Evolutionary conservation across 2,797 vertebrate genomes (phyloP).

Genomic region (Tokudaia tokunoshimensis): DNA sequence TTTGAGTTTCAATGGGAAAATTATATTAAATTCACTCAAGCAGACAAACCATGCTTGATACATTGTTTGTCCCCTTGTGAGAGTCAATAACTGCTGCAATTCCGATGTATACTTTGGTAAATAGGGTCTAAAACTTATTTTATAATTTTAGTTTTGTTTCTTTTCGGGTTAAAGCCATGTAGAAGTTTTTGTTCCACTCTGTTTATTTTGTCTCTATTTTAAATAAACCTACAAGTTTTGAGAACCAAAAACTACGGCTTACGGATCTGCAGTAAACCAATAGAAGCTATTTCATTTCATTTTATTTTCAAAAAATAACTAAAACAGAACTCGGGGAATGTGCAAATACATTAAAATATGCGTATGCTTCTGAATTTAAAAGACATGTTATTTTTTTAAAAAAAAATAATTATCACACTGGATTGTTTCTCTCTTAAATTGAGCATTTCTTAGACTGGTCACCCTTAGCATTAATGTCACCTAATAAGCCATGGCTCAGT

Average conservation of each 20-base stretch:
- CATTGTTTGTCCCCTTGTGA: slow-evolving; percentile 35
- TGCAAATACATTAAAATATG: not conserved
- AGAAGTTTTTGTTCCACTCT: not conserved
- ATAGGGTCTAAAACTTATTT: slow-evolving; percentile 37
- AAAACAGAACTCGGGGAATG: slow-evolving; percentile 1
- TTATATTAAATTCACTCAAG: slow-evolving; percentile 9
- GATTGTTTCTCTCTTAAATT: not conserved
- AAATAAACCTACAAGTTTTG: slow-evolving; percentile 36
- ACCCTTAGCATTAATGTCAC: not conserved
- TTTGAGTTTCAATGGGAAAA: slow-evolving; percentile 37
- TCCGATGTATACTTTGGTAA: not conserved
- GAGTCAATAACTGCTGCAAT: slow-evolving; percentile 3
- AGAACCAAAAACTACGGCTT: not conserved
- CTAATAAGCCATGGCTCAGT: not conserved
- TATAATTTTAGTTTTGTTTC: slow-evolving; percentile 35
- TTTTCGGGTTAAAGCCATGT: slow-evolving; percentile 41
- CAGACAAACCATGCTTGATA: not conserved
- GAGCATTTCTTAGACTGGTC: not conserved
- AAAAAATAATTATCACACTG: not conserved
- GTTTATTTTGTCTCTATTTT: not conserved
- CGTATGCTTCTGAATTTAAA: slow-evolving; percentile 29
- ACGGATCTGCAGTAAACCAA: slow-evolving; percentile 7
- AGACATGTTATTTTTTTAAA: not conserved
- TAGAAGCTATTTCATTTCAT: slow-evolving; percentile 24
- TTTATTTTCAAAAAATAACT: slow-evolving; percentile 58